A percentile compares a stretch with the other conserved stretches of the same genome.
Evolutionary conservation across 1,140 invertebrate species (phyloP).

Genomic region (Neodiprion virginianus): DNA sequence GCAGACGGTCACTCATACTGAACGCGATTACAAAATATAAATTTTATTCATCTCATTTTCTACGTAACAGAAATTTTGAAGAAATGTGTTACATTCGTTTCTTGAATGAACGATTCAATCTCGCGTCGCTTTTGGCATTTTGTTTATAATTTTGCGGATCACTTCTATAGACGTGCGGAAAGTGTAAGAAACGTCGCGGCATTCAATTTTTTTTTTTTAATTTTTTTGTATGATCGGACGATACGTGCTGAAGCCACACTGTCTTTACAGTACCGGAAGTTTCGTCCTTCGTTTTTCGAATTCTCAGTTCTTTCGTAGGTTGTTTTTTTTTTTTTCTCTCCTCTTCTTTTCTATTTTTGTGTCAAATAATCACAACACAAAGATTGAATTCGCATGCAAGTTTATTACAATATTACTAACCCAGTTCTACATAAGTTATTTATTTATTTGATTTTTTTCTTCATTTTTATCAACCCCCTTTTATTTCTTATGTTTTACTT

Average conservation of each 20-base stretch:
- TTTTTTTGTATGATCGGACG: too few relatives aligned
- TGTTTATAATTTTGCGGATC: too few relatives aligned
- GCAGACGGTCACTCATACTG: slow-evolving; percentile 6
- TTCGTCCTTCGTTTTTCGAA: background rate
- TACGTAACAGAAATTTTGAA: too few relatives aligned
- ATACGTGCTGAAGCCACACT: background rate
- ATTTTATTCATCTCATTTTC: too few relatives aligned
- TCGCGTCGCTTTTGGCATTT: too few relatives aligned
- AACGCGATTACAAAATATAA: background rate
- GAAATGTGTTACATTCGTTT: too few relatives aligned
- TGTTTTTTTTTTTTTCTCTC: background rate
- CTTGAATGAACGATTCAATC: too few relatives aligned
- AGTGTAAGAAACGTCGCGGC: too few relatives aligned
- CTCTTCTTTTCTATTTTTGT: background rate
- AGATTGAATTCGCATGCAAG: background rate
- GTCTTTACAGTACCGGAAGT: background rate
- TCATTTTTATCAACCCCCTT: background rate
- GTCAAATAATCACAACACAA: background rate
- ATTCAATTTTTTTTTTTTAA: too few relatives aligned
- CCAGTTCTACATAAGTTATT: background rate
- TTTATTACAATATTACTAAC: background rate
- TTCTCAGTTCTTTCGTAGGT: background rate
- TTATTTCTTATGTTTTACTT: background rate
- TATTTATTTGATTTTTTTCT: background rate
- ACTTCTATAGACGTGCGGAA: too few relatives aligned